Evolutionary conservation across 2,888 invertebrate species (phyloP), one percentile per base, ranked within the genome.

Genomic region (Scaeva pyrastri): DNA sequence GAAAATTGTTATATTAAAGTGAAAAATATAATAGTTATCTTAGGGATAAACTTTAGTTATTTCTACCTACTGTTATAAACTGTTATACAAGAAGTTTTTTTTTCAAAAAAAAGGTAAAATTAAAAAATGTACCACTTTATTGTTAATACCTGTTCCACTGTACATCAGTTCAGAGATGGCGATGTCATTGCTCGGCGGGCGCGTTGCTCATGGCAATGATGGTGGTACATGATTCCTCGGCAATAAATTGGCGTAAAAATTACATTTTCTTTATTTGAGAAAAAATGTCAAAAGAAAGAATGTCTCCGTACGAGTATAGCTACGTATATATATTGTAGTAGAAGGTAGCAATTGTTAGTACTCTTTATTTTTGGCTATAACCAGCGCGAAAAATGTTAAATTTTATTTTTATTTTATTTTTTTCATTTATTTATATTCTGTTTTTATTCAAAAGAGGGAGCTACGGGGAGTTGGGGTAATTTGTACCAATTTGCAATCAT

Each of bases 401-500:
- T 12, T 12, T 12, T n/a, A 11, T 31, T 74, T 43, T 6, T 39
- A 23, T 14, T 41, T 60, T 39, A 2, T 39, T 19, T 12, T 12
- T 62, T 43, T 10, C n/a, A n/a, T 31, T 3, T 31, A 31, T 31
- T 31, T 31, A 31, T 31, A 31, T 8, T 31, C 31, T 31, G 31
- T n/a, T 73, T 50, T 7, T 14, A 1, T n/a, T 43, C 2, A 12
- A 41, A 5, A 14, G 8, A n/a, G n/a, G n/a, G n/a, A n/a, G n/a
- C n/a, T n/a, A n/a, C n/a, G n/a, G 41, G 56, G n/a, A 6, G 48
- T 55, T 48, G 52, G 60, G 62, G 55, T 68, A 76, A 84, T 84
- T 79, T 78, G 72, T 71, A 68, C 66, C 71, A 75, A 79, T 84
- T 79, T 79, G 75, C 80, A 85, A 80, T 76, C 60, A 79, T 84